A percentile compares a stretch with the other conserved stretches of the same genome.
Evolutionary conservation across 2,888 invertebrate species (phyloP).

Genomic region (Drosophila fulvimacula): DNA sequence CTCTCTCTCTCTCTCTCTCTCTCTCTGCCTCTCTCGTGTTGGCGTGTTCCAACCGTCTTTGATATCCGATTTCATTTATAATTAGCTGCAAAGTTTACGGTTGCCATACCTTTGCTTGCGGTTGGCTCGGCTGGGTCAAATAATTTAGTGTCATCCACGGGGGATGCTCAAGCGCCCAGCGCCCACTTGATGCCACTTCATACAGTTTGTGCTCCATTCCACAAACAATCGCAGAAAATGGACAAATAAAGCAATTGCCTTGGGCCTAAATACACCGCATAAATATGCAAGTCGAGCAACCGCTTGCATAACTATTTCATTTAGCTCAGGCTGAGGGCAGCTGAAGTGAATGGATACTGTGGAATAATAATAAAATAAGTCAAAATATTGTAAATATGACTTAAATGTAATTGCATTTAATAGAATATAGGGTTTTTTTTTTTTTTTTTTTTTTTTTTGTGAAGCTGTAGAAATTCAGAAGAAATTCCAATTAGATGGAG

Average conservation of each 20-base stretch:
- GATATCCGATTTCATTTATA: conserved; percentile 81
- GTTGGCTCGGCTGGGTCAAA: conserved; percentile 70
- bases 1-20: conserved; percentile 11
- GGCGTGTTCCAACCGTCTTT: conserved; percentile 72
- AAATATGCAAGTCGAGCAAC: background rate
- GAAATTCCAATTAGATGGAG: too few relatives aligned
- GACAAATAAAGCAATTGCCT: background rate
- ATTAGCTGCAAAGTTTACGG: conserved; percentile 77
- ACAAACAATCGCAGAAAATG: background rate
- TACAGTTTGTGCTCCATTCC: background rate
- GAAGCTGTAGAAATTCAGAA: too few relatives aligned
- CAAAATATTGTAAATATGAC: too few relatives aligned
- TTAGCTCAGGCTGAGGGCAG: background rate
- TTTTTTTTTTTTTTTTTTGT: too few relatives aligned
- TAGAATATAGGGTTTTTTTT: too few relatives aligned
- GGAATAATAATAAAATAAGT: too few relatives aligned
- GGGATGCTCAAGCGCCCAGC: background rate
- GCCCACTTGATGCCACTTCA: background rate
- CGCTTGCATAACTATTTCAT: background rate
- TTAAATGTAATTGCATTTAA: too few relatives aligned
- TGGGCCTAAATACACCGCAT: background rate
- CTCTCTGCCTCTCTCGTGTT: conserved; percentile 4
- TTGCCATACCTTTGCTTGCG: conserved; percentile 74
- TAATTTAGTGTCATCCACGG: conserved; percentile 62
- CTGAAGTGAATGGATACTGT: too few relatives aligned